Evolutionary conservation across 2,797 vertebrate genomes (phyloP).

Genomic region (Chelon labrosus): DNA sequence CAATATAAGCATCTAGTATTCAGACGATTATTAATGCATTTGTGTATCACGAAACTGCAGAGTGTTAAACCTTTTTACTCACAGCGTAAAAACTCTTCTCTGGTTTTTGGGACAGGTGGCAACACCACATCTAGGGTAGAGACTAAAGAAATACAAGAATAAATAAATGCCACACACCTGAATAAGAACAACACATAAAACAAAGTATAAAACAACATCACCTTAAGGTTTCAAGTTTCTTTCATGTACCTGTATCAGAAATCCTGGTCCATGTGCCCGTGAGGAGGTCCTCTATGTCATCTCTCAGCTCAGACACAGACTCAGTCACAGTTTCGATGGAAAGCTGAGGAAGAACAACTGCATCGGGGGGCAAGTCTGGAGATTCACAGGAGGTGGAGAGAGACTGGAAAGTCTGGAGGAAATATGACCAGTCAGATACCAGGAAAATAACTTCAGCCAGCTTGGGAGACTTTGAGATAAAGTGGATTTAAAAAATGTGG

Average conservation of each 20-base stretch:
- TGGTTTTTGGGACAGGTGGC: slow-evolving; percentile 39
- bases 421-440: background rate
- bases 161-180: too few species aligned
- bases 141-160: background rate
- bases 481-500: too few species aligned
- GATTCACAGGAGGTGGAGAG: slow-evolving; percentile 30
- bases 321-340: background rate
- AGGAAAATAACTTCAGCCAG: background rate
- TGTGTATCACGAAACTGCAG: background rate
- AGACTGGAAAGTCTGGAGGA: slow-evolving; percentile 31
- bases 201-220: too few species aligned
- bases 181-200: too few species aligned
- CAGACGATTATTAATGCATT: accelerated
- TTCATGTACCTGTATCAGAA: background rate
- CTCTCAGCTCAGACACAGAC: slow-evolving; percentile 5
- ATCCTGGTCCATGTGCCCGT: background rate
- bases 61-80: background rate
- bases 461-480: too few species aligned
- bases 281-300: slow-evolving; percentile 8
- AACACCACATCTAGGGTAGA: background rate
- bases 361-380: background rate
- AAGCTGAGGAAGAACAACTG: background rate
- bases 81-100: slow-evolving; percentile 20
- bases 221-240: background rate
- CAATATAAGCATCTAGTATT: background rate